Evolutionary conservation across 2,113 vertebrate species (phyloP).

Genomic region (Manacus vitellinus): DNA sequence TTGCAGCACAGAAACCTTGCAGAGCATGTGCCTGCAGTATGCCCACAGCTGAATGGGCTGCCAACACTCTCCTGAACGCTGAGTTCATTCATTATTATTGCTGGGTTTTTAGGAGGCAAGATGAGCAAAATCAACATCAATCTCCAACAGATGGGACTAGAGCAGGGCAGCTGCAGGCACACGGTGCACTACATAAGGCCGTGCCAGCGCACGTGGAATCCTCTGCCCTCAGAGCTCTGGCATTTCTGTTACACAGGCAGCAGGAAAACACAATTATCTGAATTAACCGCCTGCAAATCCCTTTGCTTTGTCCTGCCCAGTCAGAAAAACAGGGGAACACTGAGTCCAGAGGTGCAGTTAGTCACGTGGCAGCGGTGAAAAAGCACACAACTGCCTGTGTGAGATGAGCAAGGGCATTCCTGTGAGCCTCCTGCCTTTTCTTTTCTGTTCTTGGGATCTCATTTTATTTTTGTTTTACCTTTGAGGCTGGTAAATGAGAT

Average conservation of each 20-base stretch:
- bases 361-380: not conserved
- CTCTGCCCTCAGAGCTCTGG: not conserved
- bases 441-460: not conserved
- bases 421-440: not conserved
- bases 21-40: not conserved
- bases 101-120: not conserved
- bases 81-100: constrained; percentile 32
- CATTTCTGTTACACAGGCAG: not conserved
- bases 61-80: not conserved
- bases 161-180: constrained; percentile 50
- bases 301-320: not conserved
- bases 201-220: not conserved
- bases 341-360: not conserved
- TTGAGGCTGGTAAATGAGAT: not conserved
- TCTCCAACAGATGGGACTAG: constrained; percentile 51
- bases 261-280: constrained; percentile 10
- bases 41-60: not conserved
- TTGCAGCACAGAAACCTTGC: not conserved
- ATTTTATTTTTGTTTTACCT: not conserved
- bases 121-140: constrained; percentile 9
- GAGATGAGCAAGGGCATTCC: not conserved
- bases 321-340: not conserved
- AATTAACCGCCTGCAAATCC: constrained; percentile 5
- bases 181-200: constrained; percentile 2
- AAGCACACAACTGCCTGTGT: not conserved